Conservation (phyloP, 2,888 invertebrate genomes). For the Hirudinaria manillensis region DNA sequence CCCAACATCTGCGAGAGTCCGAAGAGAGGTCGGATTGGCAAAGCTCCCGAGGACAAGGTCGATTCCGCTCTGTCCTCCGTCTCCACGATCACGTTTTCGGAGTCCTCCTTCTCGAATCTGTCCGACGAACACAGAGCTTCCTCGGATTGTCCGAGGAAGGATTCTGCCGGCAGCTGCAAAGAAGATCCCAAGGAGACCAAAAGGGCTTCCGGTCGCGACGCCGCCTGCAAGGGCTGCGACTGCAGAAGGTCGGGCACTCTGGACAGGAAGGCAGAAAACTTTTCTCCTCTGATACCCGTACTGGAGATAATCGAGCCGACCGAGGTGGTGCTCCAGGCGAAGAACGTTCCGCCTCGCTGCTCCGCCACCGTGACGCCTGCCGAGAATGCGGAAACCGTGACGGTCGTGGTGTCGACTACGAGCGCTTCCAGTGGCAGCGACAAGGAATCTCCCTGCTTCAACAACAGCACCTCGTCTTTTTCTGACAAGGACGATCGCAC, state of each 20-base stretch:
- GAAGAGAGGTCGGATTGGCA: background rate
- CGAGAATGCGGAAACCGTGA: background rate
- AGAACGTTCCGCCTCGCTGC: background rate
- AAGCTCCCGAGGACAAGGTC: background rate
- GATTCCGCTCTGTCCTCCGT: background rate
- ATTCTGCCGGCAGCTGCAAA: background rate
- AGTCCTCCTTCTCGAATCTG: constrained; percentile 27
- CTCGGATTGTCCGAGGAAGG: constrained; percentile 5
- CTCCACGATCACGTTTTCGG: constrained; percentile 18
- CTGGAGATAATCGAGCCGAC: constrained; percentile 15
- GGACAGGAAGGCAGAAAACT: constrained; percentile 4
- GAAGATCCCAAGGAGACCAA: background rate
- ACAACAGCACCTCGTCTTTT: no score
- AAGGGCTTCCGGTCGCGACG: background rate
- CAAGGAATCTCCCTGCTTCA: background rate
- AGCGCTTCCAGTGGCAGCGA: background rate
- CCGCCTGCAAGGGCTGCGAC: background rate
- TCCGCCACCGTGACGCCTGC: background rate
- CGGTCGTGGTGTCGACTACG: background rate
- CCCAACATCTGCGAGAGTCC: constrained; percentile 41
- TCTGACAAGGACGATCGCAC: background rate
- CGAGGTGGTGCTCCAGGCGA: constrained; percentile 3
- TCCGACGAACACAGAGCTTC: constrained; percentile 9
- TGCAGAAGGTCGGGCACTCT: background rate
- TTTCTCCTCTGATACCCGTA: constrained; percentile 13